Evolutionary conservation across 2,113 vertebrate genomes (phyloP).

Genomic region (Blennius ocellaris): DNA sequence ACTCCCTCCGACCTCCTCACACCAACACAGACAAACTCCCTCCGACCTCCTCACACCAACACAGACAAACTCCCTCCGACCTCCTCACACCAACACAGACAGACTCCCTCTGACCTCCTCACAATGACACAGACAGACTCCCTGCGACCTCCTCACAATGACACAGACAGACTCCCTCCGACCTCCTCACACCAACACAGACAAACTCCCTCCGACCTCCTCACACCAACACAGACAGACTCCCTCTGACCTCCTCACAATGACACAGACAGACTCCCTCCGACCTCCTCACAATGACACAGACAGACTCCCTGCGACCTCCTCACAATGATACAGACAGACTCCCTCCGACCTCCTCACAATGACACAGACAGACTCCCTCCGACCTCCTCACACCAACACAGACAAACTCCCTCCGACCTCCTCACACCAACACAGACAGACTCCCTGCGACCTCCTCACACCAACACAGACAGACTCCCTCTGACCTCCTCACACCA

Average conservation of each 20-base stretch:
- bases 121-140: constrained; percentile 44
- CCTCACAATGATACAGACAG: too few species aligned
- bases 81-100: too few species aligned
- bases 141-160: too few species aligned
- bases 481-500: too few species aligned
- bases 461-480: constrained; percentile 44
- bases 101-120: constrained; percentile 55
- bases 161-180: constrained; percentile 50
- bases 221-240: constrained; percentile 44
- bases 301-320: constrained; percentile 56
- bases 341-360: constrained; percentile 59
- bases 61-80: constrained; percentile 52
- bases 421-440: too few species aligned
- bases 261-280: constrained; percentile 43
- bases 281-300: too few species aligned
- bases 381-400: too few species aligned
- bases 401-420: constrained; percentile 52
- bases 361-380: constrained; percentile 45
- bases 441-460: constrained; percentile 55
- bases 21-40: constrained; percentile 45
- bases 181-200: too few species aligned
- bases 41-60: too few species aligned
- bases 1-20: constrained; percentile 59
- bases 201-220: constrained; percentile 54
- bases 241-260: constrained; percentile 60